Percentiles rank a stretch among this genome's conserved stretches.
phyloP scores from a whole-genome alignment of 2,888 invertebrate genomes.

The Scelioninae gen. 2 region DNA sequence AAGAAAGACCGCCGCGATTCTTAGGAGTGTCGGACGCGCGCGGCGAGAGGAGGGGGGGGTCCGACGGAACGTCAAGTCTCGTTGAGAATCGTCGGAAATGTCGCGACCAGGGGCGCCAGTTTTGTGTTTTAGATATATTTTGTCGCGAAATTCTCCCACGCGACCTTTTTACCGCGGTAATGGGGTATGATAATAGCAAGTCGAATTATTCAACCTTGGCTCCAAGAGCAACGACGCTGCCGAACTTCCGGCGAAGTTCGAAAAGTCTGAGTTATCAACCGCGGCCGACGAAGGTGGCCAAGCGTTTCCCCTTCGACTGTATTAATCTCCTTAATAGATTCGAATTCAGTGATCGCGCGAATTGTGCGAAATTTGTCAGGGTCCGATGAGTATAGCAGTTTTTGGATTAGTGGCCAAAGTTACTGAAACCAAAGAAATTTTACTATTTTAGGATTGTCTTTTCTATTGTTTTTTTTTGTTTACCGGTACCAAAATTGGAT shows the following conservation, averaged over 20 bases:
- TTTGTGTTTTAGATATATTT: constrained; percentile 23
- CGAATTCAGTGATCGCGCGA: constrained; percentile 60
- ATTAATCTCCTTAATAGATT: constrained; percentile 73
- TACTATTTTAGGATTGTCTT: no score
- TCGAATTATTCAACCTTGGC: constrained; percentile 51
- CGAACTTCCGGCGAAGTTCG: constrained; percentile 32
- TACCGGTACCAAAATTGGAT: no score
- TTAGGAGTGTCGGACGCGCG: constrained; percentile 16
- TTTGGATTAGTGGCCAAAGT: background rate
- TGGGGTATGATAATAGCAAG: constrained; percentile 21
- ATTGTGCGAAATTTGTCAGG: constrained; percentile 36
- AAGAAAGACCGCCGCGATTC: constrained; percentile 38
- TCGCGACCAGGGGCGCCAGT: background rate
- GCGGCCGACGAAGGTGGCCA: constrained; percentile 27
- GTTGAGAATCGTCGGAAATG: constrained; percentile 33
- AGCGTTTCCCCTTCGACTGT: constrained; percentile 65
- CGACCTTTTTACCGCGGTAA: constrained; percentile 11
- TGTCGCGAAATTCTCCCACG: constrained; percentile 2
- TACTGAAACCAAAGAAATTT: no score
- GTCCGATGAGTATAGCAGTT: constrained; percentile 1
- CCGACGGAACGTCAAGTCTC: constrained; percentile 42
- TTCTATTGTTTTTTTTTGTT: no score
- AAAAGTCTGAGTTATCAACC: constrained; percentile 48
- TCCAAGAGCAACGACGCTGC: constrained; percentile 25
- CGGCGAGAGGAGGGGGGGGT: constrained; percentile 17